Evolutionary conservation across 2,113 vertebrate species (phyloP).

Genomic region (Microcebus tavaratra): DNA sequence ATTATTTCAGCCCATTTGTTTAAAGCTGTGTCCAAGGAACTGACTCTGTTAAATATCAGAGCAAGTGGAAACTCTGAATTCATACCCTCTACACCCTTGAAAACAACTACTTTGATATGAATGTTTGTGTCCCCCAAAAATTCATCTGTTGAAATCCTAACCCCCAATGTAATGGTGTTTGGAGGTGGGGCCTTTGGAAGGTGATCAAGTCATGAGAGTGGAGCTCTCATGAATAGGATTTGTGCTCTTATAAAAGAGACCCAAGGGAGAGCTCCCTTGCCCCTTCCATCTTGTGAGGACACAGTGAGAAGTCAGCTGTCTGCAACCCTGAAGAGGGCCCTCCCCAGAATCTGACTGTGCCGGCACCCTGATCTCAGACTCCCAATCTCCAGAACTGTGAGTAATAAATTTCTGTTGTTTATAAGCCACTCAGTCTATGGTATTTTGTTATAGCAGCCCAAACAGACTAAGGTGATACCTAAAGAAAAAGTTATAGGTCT

Average conservation of each 20-base stretch:
- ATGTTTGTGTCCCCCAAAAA: background rate
- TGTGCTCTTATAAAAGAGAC: background rate
- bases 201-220: background rate
- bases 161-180: background rate
- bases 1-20: constrained; percentile 77
- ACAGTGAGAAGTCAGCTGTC: background rate
- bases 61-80: constrained; percentile 72
- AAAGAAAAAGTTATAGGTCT: constrained; percentile 76
- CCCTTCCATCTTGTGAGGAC: background rate
- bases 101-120: background rate
- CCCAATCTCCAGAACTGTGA: background rate
- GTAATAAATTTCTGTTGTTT: background rate
- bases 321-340: background rate
- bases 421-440: background rate
- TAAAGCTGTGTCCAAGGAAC: constrained; percentile 80
- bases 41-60: constrained; percentile 79
- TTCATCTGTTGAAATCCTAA: background rate
- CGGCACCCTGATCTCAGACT: background rate
- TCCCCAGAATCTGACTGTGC: background rate
- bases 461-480: background rate
- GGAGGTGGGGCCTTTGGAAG: background rate
- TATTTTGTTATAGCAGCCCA: background rate
- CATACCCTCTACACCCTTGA: constrained; percentile 65
- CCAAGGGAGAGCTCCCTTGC: background rate
- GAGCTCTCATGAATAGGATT: background rate